Conservation (phyloP, 30 jellyfish, hydroid and myxozoan genomes). For the Pseudorhiza aurosa region DNA sequence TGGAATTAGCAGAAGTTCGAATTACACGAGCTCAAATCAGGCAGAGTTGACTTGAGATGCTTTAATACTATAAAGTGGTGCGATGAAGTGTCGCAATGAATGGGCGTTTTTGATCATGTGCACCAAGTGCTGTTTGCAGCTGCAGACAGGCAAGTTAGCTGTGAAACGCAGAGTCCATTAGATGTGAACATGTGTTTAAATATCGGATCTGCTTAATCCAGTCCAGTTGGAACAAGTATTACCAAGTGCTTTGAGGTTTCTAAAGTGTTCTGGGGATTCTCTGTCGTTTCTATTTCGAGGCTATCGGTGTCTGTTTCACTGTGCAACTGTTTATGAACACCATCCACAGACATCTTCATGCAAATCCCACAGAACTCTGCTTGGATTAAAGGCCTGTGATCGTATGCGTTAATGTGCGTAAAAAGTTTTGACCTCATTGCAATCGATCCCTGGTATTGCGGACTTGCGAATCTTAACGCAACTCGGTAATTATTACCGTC, state of each 20-base stretch:
- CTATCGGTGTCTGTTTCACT: background rate
- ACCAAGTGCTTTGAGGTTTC: slow-evolving; percentile 6
- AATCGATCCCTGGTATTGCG: background rate
- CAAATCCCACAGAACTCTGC: background rate
- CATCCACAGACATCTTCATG: slow-evolving; percentile 3
- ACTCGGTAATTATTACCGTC: too few relatives aligned
- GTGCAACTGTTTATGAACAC: background rate
- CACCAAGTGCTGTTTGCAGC: too few relatives aligned
- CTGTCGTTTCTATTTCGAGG: background rate
- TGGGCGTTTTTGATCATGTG: too few relatives aligned
- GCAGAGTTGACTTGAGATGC: too few relatives aligned
- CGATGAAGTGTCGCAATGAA: too few relatives aligned
- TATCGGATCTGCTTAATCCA: background rate
- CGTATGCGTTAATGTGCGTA: too few relatives aligned
- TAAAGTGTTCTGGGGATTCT: background rate
- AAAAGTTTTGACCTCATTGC: background rate
- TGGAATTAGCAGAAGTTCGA: too few relatives aligned
- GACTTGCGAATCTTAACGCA: too few relatives aligned
- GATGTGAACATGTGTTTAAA: background rate
- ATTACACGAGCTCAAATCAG: too few relatives aligned
- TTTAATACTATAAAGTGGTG: too few relatives aligned
- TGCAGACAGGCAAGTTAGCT: background rate
- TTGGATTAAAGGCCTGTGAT: slow-evolving; percentile 12
- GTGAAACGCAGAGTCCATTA: background rate
- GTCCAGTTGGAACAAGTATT: slow-evolving; percentile 29